Percentiles rank a stretch among this genome's conserved stretches.
Conservation (phyloP, 2,888 invertebrate genomes). For the Cristatella mucedo region DNA sequence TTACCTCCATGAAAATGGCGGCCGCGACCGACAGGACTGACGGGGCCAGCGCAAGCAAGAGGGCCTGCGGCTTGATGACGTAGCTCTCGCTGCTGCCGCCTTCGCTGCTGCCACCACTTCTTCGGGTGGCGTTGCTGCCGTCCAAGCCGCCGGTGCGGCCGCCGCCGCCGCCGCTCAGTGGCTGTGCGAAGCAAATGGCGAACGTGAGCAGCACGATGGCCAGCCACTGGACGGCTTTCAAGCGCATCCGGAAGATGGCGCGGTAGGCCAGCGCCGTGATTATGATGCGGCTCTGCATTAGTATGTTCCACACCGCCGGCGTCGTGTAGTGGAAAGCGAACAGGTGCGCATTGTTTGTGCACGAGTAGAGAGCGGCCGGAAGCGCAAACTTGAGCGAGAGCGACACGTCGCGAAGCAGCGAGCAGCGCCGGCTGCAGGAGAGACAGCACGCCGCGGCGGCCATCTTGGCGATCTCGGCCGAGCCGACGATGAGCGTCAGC, state of each 20-base stretch:
- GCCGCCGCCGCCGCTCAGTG: slow-evolving; percentile 4
- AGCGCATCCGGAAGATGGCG: neutral
- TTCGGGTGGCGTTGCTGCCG: no score
- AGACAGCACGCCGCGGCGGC: no score
- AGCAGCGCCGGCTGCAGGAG: no score
- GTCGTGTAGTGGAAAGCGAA: slow-evolving; percentile 7
- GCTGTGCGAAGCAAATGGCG: neutral
- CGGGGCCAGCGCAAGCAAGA: neutral
- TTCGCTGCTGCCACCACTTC: no score
- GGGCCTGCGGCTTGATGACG: slow-evolving; percentile 7
- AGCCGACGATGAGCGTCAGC: slow-evolving; percentile 5
- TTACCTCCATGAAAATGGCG: slow-evolving; percentile 9
- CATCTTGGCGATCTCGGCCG: slow-evolving; percentile 4
- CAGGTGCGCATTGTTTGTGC: slow-evolving; percentile 4
- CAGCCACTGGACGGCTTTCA: slow-evolving; percentile 4
- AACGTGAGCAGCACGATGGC: neutral
- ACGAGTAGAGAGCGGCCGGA: neutral
- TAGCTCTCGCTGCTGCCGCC: no score
- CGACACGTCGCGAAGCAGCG: neutral
- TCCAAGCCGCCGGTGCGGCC: no score
- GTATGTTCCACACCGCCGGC: slow-evolving; percentile 5
- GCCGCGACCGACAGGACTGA: slow-evolving; percentile 5
- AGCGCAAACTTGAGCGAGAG: slow-evolving; percentile 4
- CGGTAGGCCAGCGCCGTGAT: slow-evolving; percentile 5
- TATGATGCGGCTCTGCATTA: slow-evolving; percentile 4